These are phyloP conservation scores for Pseudococcus longispinus DNA, from an alignment of 2,888 invertebrate species.

Conservation along the genomic window DNA sequence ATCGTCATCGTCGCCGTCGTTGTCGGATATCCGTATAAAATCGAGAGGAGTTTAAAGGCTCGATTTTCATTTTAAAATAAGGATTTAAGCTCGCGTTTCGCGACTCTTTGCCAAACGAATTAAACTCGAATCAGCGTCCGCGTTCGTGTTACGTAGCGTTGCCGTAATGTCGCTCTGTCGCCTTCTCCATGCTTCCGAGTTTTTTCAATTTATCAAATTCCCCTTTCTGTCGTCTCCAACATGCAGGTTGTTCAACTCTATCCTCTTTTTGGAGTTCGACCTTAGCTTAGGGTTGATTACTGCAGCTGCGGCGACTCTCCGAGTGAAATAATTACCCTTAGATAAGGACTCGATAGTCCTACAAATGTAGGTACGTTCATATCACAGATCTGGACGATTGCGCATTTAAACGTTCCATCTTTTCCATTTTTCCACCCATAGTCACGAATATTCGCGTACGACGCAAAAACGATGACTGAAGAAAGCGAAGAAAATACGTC, in stretches of 20 bases:
- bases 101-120: neutral
- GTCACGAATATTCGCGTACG: neutral
- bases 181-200: too few species aligned
- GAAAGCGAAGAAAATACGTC: neutral
- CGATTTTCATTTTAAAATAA: constrained; percentile 11
- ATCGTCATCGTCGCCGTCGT: neutral
- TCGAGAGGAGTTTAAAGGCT: neutral
- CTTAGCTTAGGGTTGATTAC: too few species aligned
- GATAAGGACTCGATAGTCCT: too few species aligned
- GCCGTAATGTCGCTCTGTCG: neutral
- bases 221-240: neutral
- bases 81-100: constrained; percentile 18
- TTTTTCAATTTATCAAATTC: neutral
- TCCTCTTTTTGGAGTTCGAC: too few species aligned
- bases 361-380: too few species aligned
- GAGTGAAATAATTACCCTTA: too few species aligned
- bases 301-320: too few species aligned
- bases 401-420: too few species aligned
- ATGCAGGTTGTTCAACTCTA: neutral
- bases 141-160: neutral
- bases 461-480: neutral
- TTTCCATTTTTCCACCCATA: too few species aligned
- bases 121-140: constrained; percentile 15
- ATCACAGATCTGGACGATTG: too few species aligned
- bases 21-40: neutral